A percentile compares a stretch with the other conserved stretches of the same genome.
phyloP scores from a whole-genome alignment of 2,113 vertebrate species.

The Nothoprocta perdicaria region DNA sequence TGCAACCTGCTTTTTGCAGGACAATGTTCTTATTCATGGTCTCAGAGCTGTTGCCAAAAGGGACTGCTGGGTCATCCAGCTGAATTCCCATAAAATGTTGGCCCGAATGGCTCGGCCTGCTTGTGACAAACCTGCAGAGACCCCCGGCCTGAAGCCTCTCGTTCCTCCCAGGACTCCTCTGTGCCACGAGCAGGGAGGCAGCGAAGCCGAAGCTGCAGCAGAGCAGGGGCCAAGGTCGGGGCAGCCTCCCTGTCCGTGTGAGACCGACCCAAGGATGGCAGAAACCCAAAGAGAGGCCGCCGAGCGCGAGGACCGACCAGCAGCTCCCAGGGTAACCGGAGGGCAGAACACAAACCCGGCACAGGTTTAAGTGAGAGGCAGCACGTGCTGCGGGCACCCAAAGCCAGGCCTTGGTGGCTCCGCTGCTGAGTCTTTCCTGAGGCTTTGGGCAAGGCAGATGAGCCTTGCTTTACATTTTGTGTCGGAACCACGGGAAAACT shows the following conservation, averaged over 20 bases:
- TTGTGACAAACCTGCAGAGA: neutral
- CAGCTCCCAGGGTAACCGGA: neutral
- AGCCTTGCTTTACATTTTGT: conserved; percentile 6
- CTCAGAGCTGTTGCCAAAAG: neutral
- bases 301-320: neutral
- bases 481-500: neutral
- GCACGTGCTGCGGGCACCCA: neutral
- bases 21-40: neutral
- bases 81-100: neutral
- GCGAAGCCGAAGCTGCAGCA: neutral
- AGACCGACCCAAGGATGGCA: neutral
- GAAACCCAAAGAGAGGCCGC: neutral
- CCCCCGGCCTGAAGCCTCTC: neutral
- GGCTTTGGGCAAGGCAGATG: neutral
- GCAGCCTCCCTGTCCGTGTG: neutral
- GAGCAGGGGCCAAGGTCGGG: neutral
- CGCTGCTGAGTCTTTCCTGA: neutral
- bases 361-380: neutral
- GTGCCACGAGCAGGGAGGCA: neutral
- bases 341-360: neutral
- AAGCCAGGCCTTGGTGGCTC: neutral
- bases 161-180: neutral
- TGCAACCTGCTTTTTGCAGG: neutral
- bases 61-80: neutral
- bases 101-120: neutral